Evolutionary conservation across 2,113 vertebrate genomes (phyloP).

Genomic region (Gymnarchus niloticus): DNA sequence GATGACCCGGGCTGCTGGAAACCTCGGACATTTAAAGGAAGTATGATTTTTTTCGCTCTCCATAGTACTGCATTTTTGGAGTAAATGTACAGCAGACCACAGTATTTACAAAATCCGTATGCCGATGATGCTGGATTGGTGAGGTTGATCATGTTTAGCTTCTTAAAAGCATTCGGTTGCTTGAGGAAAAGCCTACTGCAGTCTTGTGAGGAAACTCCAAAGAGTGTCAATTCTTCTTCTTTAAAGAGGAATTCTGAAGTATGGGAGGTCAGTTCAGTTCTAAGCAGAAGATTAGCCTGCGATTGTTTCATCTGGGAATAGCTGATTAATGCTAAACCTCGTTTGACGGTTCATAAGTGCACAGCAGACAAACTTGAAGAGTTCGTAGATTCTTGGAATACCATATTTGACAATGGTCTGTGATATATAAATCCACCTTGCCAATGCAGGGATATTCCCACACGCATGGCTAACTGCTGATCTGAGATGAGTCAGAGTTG

Average conservation of each 20-base stretch:
- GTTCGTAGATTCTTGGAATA: constrained; percentile 29
- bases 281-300: constrained; percentile 50
- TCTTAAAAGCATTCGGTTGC: constrained; percentile 9
- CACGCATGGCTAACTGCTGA: background rate
- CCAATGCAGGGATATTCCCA: constrained; percentile 25
- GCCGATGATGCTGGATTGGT: constrained; percentile 17
- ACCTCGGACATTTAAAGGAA: background rate
- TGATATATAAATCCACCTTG: constrained; percentile 47
- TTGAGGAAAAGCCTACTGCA: constrained; percentile 21
- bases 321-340: constrained; percentile 60
- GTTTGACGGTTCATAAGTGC: constrained; percentile 55
- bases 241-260: constrained; percentile 49
- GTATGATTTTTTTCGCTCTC: background rate
- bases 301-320: constrained; percentile 53
- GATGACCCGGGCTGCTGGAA: background rate
- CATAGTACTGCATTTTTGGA: background rate
- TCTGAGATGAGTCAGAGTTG: background rate
- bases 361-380: constrained; percentile 50
- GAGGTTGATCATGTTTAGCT: constrained; percentile 12
- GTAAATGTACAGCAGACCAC: too few relatives aligned
- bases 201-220: background rate
- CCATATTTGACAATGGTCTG: constrained; percentile 45
- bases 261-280: constrained; percentile 55
- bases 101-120: background rate
- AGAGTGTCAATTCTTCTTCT: constrained; percentile 22